Evolutionary conservation across 1,140 invertebrate genomes (phyloP).

Genomic region (Brachystomella parvula): DNA sequence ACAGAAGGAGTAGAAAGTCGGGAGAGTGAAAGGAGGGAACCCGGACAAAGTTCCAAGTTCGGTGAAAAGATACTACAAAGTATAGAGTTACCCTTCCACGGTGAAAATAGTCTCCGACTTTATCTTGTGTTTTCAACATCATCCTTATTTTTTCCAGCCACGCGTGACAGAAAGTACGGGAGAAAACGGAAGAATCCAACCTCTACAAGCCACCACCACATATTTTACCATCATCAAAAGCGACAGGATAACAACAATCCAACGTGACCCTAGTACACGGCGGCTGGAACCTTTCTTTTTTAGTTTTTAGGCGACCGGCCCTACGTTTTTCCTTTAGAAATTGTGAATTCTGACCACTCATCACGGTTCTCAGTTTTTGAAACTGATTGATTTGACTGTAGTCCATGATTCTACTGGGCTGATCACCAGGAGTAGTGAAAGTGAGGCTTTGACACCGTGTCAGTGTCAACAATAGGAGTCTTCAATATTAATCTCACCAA

Average conservation of each 20-base stretch:
- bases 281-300: conserved; percentile 1
- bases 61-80: not conserved
- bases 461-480: too few species aligned
- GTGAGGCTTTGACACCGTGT: too few species aligned
- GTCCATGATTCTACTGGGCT: too few species aligned
- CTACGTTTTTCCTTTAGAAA: too few species aligned
- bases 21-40: not conserved
- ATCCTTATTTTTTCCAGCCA: not conserved
- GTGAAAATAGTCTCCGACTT: conserved; percentile 6
- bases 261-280: conserved; percentile 6
- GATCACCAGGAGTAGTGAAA: too few species aligned
- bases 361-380: too few species aligned
- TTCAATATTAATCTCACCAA: too few species aligned
- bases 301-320: too few species aligned
- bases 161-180: conserved; percentile 2
- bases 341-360: too few species aligned
- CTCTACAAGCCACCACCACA: not conserved
- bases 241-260: conserved; percentile 11
- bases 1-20: not conserved
- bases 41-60: not conserved
- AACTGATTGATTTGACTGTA: too few species aligned
- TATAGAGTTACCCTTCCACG: not conserved
- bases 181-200: not conserved
- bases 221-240: conserved; percentile 11
- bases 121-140: conserved; percentile 6